These are phyloP conservation scores for Zaprionus ornatus DNA, from an alignment of 1,140 invertebrate species.

Conservation along the genomic window DNA sequence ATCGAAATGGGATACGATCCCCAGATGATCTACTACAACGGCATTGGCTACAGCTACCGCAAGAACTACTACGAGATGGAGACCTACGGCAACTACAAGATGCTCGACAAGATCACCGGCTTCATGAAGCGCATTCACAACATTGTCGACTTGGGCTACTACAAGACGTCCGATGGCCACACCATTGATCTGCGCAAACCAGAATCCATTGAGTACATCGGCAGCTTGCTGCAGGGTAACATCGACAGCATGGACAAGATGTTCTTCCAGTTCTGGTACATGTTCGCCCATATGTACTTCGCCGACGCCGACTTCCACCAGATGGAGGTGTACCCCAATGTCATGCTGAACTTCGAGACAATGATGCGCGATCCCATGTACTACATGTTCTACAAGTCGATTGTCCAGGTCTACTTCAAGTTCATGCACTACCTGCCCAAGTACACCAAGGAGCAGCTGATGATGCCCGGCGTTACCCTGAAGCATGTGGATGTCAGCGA, in stretches of 20 bases:
- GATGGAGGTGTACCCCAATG: slow-evolving; percentile 84
- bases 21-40: slow-evolving; percentile 86
- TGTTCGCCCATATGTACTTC: slow-evolving; percentile 73
- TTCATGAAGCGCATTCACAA: slow-evolving; percentile 86
- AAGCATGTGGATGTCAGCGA: slow-evolving; percentile 86
- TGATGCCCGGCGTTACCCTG: slow-evolving; percentile 86
- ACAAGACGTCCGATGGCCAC: slow-evolving; percentile 85
- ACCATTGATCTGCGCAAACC: slow-evolving; percentile 83
- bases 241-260: slow-evolving; percentile 84
- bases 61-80: slow-evolving; percentile 85
- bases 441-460: slow-evolving; percentile 86
- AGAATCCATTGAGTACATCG: slow-evolving; percentile 85
- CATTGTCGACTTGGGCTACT: slow-evolving; percentile 87
- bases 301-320: slow-evolving; percentile 74
- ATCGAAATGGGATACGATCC: slow-evolving; percentile 87
- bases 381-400: slow-evolving; percentile 87
- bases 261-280: slow-evolving; percentile 84
- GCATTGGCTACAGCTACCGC: slow-evolving; percentile 87
- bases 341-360: slow-evolving; percentile 85
- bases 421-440: slow-evolving; percentile 86
- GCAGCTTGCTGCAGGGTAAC: slow-evolving; percentile 85
- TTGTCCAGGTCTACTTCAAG: slow-evolving; percentile 85
- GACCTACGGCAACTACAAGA: slow-evolving; percentile 87
- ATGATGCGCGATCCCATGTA: slow-evolving; percentile 87
- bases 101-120: slow-evolving; percentile 85